These are phyloP conservation scores for Drosophila gunungcola DNA, from an alignment of 1,140 invertebrate species.

Conservation along the genomic window DNA sequence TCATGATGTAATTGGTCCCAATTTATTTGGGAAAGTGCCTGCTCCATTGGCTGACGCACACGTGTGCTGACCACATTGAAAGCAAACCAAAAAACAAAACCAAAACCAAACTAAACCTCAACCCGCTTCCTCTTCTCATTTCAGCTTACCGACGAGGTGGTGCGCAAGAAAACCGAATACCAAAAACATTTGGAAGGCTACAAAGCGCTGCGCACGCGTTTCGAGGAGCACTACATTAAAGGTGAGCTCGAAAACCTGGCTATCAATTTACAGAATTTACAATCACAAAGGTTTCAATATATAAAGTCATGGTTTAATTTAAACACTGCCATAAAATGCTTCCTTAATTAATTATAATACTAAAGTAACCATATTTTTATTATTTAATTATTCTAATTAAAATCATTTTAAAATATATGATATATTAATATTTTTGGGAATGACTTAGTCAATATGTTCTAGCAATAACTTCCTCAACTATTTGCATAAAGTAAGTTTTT, in stretches of 20 bases:
- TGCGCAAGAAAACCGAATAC: slow-evolving; percentile 92
- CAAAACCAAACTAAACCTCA: slow-evolving; percentile 2
- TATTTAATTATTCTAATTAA: too few relatives aligned
- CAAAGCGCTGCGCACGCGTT: slow-evolving; percentile 92
- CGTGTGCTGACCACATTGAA: slow-evolving; percentile 33
- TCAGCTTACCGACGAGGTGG: slow-evolving; percentile 92
- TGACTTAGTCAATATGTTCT: too few relatives aligned
- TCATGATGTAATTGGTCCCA: slow-evolving; percentile 58
- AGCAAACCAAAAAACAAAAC: not conserved
- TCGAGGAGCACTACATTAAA: slow-evolving; percentile 94
- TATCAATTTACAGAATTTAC: not conserved
- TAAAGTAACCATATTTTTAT: not conserved
- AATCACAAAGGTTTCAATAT: too few relatives aligned
- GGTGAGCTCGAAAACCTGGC: slow-evolving; percentile 87
- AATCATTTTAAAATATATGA: too few relatives aligned
- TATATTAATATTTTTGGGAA: too few relatives aligned
- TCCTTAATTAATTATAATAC: too few relatives aligned
- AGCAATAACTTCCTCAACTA: too few relatives aligned
- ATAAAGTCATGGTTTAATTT: too few relatives aligned
- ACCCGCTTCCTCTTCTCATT: slow-evolving; percentile 84
- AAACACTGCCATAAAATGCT: too few relatives aligned
- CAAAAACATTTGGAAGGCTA: slow-evolving; percentile 93
- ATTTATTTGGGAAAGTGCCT: slow-evolving; percentile 51
- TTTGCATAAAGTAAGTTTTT: too few relatives aligned
- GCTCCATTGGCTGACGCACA: slow-evolving; percentile 40